Percentiles rank a stretch among this genome's conserved stretches.
Conservation (phyloP, 2,113 vertebrate species). For the Rhea americana region DNA sequence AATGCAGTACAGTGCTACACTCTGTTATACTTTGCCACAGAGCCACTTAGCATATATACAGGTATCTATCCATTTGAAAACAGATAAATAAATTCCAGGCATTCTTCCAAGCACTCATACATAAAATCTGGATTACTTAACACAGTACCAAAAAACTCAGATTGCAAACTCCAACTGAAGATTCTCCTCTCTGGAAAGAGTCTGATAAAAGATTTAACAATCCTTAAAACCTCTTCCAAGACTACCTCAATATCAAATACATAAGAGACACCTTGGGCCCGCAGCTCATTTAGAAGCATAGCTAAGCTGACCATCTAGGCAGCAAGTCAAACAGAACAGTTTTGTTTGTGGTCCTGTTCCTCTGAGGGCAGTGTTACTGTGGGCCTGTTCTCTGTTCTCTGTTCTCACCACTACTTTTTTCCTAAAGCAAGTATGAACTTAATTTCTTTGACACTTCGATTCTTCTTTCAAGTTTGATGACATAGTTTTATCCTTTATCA, state of each 20-base stretch:
- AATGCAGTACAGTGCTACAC: not conserved
- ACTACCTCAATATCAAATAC: not conserved
- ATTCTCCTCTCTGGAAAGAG: not conserved
- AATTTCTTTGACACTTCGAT: not conserved
- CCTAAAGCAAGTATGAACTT: not conserved
- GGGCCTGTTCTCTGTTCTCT: not conserved
- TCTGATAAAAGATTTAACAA: not conserved
- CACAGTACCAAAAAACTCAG: not conserved
- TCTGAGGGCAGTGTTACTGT: not conserved
- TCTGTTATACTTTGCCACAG: not conserved
- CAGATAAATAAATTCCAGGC: not conserved
- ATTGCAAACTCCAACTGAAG: not conserved
- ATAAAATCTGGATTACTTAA: not conserved
- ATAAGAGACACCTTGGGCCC: not conserved
- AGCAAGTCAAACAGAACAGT: not conserved
- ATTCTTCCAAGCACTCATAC: not conserved
- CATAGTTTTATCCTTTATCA: not conserved
- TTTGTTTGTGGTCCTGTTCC: too few species aligned
- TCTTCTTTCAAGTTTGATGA: not conserved
- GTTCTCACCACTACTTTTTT: not conserved
- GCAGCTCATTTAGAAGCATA: not conserved
- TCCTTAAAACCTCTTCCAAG: not conserved
- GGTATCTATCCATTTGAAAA: not conserved
- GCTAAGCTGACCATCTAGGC: not conserved
- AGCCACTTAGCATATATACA: not conserved